phyloP scores from a whole-genome alignment of 2,888 invertebrate species.

The Leptinotarsa peninsularis region DNA sequence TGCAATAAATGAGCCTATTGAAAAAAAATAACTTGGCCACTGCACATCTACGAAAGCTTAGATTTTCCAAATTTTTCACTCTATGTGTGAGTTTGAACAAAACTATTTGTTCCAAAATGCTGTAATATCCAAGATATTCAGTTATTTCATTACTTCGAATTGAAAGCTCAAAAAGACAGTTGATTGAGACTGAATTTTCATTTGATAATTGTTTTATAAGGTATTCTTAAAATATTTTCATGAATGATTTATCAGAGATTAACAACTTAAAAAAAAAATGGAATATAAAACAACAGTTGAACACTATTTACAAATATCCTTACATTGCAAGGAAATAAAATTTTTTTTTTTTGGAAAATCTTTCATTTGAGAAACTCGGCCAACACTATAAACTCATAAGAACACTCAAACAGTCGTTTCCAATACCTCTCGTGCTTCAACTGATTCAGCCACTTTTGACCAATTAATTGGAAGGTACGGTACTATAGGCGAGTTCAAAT shows the following conservation, averaged over 20 bases:
- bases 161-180: no score
- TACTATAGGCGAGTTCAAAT: constrained; percentile 58
- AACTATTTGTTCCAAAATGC: no score
- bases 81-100: not conserved
- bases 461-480: constrained; percentile 63
- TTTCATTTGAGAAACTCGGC: constrained; percentile 39
- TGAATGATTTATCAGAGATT: no score
- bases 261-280: no score
- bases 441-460: constrained; percentile 63
- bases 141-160: no score
- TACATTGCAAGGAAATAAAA: not conserved
- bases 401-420: constrained; percentile 74
- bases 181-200: no score
- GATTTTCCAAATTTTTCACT: constrained; percentile 33
- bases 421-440: constrained; percentile 72
- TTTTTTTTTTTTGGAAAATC: constrained; percentile 36
- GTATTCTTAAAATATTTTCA: no score
- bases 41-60: constrained; percentile 35
- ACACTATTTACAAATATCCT: no score
- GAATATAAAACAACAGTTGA: no score
- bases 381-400: constrained; percentile 44
- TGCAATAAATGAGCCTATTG: constrained; percentile 34
- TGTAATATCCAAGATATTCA: no score
- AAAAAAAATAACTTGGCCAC: constrained; percentile 37
- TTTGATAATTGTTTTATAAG: no score